Percentiles rank a stretch among this genome's conserved stretches.
Evolutionary conservation across 2,888 invertebrate genomes (phyloP).

Genomic region (Scrobipalpa costella): DNA sequence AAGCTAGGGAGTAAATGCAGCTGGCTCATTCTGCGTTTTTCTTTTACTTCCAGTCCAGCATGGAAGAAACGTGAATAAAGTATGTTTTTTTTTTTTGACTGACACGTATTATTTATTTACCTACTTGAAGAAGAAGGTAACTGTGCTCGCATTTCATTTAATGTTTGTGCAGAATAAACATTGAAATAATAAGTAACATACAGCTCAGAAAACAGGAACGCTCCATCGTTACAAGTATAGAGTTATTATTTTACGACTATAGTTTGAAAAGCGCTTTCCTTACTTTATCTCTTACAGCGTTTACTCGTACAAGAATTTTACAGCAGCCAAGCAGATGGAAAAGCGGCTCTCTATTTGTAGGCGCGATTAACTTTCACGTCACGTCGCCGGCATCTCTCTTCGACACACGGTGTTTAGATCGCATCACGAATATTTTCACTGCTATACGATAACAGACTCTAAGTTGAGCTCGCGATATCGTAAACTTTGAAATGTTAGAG

Average conservation of each 20-base stretch:
- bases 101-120: too few species aligned
- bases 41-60: too few species aligned
- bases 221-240: neutral
- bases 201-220: neutral
- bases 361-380: conserved; percentile 18
- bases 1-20: too few species aligned
- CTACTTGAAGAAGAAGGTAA: too few species aligned
- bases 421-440: conserved; percentile 27
- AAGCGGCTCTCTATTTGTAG: conserved; percentile 4
- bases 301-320: neutral
- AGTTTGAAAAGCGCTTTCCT: neutral
- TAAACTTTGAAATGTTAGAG: conserved; percentile 6
- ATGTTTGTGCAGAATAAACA: neutral
- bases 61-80: too few species aligned
- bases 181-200: neutral
- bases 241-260: neutral
- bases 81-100: too few species aligned
- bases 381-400: conserved; percentile 22
- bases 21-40: too few species aligned
- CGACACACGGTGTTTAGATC: conserved; percentile 26
- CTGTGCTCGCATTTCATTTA: too few species aligned
- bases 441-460: conserved; percentile 18
- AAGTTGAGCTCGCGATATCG: neutral
- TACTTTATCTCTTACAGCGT: neutral
- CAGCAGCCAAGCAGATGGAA: conserved; percentile 14